Conservation (phyloP, 1,140 invertebrate species). For the Polypedilum vanderplanki region DNA sequence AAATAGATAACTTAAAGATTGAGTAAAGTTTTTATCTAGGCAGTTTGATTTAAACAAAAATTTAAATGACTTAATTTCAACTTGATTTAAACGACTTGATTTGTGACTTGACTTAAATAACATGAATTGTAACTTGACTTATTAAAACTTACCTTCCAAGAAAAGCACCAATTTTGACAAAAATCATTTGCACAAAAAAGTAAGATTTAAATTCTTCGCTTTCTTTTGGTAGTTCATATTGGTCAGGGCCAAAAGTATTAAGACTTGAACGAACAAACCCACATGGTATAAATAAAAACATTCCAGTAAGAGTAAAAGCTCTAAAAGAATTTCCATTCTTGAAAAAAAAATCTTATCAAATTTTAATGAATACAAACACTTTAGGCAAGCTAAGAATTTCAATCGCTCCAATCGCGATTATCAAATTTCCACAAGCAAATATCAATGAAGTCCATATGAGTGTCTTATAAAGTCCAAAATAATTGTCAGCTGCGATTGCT, state of each 20-base stretch:
- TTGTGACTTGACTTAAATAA: no score
- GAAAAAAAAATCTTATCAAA: conserved; percentile 3
- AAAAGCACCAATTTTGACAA: conserved; percentile 46
- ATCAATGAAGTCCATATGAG: neutral
- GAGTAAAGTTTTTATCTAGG: no score
- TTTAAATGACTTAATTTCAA: no score
- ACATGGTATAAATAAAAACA: neutral
- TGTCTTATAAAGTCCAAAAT: conserved; percentile 4
- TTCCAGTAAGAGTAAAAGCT: neutral
- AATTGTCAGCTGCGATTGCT: neutral
- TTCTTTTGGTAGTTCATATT: neutral
- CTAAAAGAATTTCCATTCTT: neutral
- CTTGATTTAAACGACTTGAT: no score
- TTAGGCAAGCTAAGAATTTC: neutral
- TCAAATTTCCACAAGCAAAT: neutral
- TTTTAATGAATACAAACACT: neutral
- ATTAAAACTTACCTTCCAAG: conserved; percentile 46
- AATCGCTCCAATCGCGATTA: neutral
- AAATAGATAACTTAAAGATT: no score
- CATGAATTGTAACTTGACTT: no score
- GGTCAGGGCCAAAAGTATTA: neutral
- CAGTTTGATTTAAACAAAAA: no score
- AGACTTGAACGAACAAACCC: neutral
- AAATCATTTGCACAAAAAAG: no score
- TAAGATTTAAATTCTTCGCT: no score